These are phyloP conservation scores for Meiosimyza platycephala DNA, from an alignment of 2,888 invertebrate genomes.

Conservation along the genomic window DNA sequence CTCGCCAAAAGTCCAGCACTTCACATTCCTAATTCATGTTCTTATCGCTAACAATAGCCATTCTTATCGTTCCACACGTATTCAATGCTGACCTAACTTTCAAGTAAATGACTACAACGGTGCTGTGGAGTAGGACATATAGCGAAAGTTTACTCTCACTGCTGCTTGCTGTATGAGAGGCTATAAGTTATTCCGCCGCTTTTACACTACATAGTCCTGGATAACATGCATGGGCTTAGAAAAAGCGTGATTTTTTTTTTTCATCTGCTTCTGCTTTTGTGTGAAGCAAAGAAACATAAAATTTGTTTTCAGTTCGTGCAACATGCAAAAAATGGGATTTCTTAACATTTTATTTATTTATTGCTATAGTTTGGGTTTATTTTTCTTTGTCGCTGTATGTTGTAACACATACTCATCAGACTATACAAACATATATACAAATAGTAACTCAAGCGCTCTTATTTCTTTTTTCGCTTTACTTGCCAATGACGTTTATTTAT, in stretches of 20 bases:
- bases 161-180: too few relatives aligned
- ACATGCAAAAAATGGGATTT: conserved; percentile 18
- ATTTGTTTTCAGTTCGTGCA: conserved; percentile 7
- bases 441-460: too few relatives aligned
- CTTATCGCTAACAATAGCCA: conserved; percentile 8
- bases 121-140: too few relatives aligned
- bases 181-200: too few relatives aligned
- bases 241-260: background rate
- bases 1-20: background rate
- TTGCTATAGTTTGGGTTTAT: background rate
- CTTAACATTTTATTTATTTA: conserved; percentile 20
- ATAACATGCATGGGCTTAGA: background rate
- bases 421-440: too few relatives aligned
- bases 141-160: too few relatives aligned
- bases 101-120: background rate
- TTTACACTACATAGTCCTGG: background rate
- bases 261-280: background rate
- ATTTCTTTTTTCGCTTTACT: too few relatives aligned
- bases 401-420: background rate
- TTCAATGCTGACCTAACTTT: conserved; percentile 5
- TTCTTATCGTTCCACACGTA: conserved; percentile 22
- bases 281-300: too few relatives aligned
- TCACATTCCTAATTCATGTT: conserved; percentile 15
- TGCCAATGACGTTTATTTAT: too few relatives aligned
- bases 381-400: background rate